phyloP scores from a whole-genome alignment of 2,888 invertebrate species.

The Dryomyza anilis region DNA sequence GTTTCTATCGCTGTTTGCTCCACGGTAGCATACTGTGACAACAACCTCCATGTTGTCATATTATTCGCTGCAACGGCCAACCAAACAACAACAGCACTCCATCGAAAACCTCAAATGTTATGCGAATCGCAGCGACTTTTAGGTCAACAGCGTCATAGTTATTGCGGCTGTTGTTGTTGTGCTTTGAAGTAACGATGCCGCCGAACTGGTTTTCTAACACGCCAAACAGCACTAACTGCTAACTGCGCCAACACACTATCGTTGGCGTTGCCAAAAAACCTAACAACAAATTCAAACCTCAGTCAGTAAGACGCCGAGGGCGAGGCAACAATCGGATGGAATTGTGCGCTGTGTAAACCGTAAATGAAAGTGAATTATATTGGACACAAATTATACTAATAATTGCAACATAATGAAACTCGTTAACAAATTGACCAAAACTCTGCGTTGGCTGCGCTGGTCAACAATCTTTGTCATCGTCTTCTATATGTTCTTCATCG shows the following conservation, averaged over 20 bases:
- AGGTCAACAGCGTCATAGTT: too few species aligned
- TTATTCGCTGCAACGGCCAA: neutral
- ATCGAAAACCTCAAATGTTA: too few species aligned
- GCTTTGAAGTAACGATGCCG: neutral
- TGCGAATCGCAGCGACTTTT: too few species aligned
- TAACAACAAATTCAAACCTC: conserved; percentile 17
- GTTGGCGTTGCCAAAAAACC: neutral
- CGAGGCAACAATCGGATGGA: conserved; percentile 4
- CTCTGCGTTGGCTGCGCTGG: conserved; percentile 62
- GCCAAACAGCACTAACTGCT: conserved; percentile 33
- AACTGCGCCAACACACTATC: conserved; percentile 5
- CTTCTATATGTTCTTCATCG: conserved; percentile 65
- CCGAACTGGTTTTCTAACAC: conserved; percentile 29
- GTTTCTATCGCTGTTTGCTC: neutral
- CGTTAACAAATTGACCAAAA: conserved; percentile 56
- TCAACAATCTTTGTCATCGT: conserved; percentile 65
- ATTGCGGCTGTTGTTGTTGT: neutral
- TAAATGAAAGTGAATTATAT: conserved; percentile 33
- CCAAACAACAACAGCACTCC: too few species aligned
- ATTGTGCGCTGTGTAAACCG: conserved; percentile 27
- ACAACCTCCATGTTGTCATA: neutral
- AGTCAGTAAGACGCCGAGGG: conserved; percentile 27
- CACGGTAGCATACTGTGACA: neutral
- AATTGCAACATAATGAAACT: conserved; percentile 47
- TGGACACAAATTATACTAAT: conserved; percentile 1